Evolutionary conservation across 2,113 vertebrate species (phyloP), one percentile per base, ranked within the genome.

Genomic region (Corynorhinus townsendii): DNA sequence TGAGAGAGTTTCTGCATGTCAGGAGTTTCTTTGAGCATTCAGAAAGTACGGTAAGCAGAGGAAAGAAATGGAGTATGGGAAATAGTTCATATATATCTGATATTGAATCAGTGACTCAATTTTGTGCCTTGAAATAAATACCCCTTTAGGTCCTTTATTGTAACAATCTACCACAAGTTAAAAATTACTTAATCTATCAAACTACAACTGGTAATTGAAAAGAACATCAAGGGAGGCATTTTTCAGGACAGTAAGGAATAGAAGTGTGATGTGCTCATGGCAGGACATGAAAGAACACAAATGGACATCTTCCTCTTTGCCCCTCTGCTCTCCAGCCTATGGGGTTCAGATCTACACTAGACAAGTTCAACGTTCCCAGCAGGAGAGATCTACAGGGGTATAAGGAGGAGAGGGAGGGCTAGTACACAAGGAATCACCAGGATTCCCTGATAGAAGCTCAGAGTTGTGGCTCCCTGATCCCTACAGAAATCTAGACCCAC

Each of bases 1-100:
- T 45, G 35, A 68, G 71, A 97, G 66, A 92, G 80, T 33, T 71
- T 75, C 45, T 38, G 62, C 66, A 30, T 11, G 72, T 94, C 97
- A 90, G 69, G 71, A 59, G 35, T 96, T 95, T 93, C 89, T 94
- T 64, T 86, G 81, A 91, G 95, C 83, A 43, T 76, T 72, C 24
- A 69, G 52, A 94, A 17, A 17, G n/a, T 16, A 54, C 2, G 4
- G 64, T 43, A 95, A 89, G 43, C 3, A 89, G 49, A 91, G 45
- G 59, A 56, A n/a, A 90, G 54, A 69, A 49, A 81, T 7, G 2
- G 80, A 47, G 4, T 71, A 26, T 16, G 28, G 2, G 45, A 16
- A 68, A 79, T 56, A 82, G 66, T 17, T 93, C 82, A 69, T 0
- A 1, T 49, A 16, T 83, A 88, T 91, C 43, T 97, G 68, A 90